A percentile compares a stretch with the other conserved stretches of the same genome.
These are phyloP conservation scores for Boloria selene DNA, from an alignment of 2,888 invertebrate genomes.

Conservation along the genomic window DNA sequence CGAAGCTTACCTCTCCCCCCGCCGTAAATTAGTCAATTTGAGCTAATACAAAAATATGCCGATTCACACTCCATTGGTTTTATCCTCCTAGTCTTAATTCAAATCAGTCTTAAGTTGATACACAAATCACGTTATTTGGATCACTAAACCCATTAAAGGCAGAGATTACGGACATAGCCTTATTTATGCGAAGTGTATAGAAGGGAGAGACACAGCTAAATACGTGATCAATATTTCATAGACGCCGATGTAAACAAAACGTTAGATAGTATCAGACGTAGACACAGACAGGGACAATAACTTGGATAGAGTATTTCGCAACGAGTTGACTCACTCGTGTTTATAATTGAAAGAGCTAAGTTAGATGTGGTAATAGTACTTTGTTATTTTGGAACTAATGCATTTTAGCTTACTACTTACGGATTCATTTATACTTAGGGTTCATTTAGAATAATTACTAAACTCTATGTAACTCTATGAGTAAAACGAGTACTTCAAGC, in stretches of 20 bases:
- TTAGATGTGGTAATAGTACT: neutral
- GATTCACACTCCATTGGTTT: too few species aligned
- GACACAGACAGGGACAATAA: slow-evolving; percentile 34
- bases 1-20: too few species aligned
- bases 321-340: slow-evolving; percentile 40
- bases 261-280: slow-evolving; percentile 31
- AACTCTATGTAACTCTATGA: too few species aligned
- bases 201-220: slow-evolving; percentile 12
- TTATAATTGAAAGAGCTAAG: slow-evolving; percentile 23
- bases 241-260: slow-evolving; percentile 34
- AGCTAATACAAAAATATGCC: too few species aligned
- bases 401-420: too few species aligned
- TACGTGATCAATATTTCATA: slow-evolving; percentile 36
- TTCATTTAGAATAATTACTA: too few species aligned
- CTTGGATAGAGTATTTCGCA: slow-evolving; percentile 34
- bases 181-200: slow-evolving; percentile 1
- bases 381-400: neutral
- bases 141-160: neutral
- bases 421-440: neutral
- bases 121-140: neutral
- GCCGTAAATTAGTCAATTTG: too few species aligned
- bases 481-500: too few species aligned
- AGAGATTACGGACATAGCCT: neutral
- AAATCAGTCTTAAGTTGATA: too few species aligned
- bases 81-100: too few species aligned